Evolutionary conservation across 2,113 vertebrate species (phyloP).

Genomic region (Phyllostomus discolor): DNA sequence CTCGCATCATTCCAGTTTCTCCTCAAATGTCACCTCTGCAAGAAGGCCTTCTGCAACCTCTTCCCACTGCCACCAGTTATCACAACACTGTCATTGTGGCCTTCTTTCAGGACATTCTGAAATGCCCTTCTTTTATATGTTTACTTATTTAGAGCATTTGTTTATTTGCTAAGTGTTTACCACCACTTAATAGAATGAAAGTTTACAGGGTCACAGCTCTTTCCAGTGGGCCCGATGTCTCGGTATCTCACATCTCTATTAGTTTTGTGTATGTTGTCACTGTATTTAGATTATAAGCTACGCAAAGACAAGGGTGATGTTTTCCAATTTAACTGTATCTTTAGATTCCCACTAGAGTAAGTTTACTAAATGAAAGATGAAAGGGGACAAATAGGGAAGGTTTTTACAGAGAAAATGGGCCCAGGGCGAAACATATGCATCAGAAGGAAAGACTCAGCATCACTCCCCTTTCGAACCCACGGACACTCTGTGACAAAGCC

Average conservation of each 20-base stretch:
- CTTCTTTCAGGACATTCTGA: background rate
- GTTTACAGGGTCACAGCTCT: background rate
- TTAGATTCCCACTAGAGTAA: background rate
- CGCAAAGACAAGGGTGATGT: background rate
- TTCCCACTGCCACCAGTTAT: background rate
- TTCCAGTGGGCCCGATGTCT: background rate
- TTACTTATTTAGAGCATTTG: background rate
- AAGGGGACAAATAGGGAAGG: background rate
- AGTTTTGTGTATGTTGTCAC: background rate
- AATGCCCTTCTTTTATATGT: background rate
- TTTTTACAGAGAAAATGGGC: background rate
- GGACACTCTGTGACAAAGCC: background rate
- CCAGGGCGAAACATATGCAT: background rate
- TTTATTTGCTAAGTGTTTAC: background rate
- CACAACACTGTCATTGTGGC: background rate
- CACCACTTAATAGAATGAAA: background rate
- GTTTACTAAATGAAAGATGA: conserved; percentile 2
- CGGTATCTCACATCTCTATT: background rate
- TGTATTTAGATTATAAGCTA: background rate
- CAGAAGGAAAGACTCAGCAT: background rate
- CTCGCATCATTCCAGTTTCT: background rate
- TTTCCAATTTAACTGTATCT: background rate
- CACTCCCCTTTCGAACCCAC: background rate
- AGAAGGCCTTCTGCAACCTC: background rate
- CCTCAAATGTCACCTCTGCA: background rate